A percentile compares a stretch with the other conserved stretches of the same genome.
Evolutionary conservation across 2,888 invertebrate species (phyloP).

Genomic region (Drosophila anceps): DNA sequence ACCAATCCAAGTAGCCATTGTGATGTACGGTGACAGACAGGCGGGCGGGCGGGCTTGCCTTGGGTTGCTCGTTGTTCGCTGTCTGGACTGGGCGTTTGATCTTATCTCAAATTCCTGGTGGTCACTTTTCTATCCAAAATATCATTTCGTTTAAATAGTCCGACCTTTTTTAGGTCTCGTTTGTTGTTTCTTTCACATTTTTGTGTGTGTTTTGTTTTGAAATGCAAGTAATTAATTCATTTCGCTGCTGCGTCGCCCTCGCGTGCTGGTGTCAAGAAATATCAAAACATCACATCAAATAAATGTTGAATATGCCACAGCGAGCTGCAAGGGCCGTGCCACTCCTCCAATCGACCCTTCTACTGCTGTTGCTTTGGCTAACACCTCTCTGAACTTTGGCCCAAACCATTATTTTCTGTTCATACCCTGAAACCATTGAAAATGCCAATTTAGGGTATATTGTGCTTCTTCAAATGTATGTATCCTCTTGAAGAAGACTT

Average conservation of each 20-base stretch:
- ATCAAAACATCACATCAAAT: slow-evolving; percentile 86
- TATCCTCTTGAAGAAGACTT: neutral
- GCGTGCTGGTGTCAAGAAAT: slow-evolving; percentile 85
- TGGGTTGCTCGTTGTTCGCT: slow-evolving; percentile 17
- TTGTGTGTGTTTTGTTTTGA: slow-evolving; percentile 67
- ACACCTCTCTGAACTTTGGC: slow-evolving; percentile 66
- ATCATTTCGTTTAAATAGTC: slow-evolving; percentile 83
- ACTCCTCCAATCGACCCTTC: slow-evolving; percentile 19
- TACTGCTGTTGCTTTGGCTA: slow-evolving; percentile 40
- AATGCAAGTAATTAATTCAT: slow-evolving; percentile 84
- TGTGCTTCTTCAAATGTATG: neutral
- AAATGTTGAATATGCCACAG: slow-evolving; percentile 82
- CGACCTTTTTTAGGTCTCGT: slow-evolving; percentile 37
- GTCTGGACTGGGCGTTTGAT: slow-evolving; percentile 68
- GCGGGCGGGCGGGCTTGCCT: slow-evolving; percentile 55
- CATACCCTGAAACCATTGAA: neutral
- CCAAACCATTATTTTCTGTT: slow-evolving; percentile 29
- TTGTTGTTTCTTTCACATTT: slow-evolving; percentile 38
- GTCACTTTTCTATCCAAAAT: slow-evolving; percentile 83
- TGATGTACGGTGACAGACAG: slow-evolving; percentile 81
- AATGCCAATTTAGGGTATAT: neutral
- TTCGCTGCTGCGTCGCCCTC: slow-evolving; percentile 70
- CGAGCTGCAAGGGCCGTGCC: slow-evolving; percentile 36
- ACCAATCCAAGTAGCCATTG: slow-evolving; percentile 52
- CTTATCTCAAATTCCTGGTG: slow-evolving; percentile 83